phyloP scores from a whole-genome alignment of 1,140 invertebrate genomes.

The Campoletis sonorensis region DNA sequence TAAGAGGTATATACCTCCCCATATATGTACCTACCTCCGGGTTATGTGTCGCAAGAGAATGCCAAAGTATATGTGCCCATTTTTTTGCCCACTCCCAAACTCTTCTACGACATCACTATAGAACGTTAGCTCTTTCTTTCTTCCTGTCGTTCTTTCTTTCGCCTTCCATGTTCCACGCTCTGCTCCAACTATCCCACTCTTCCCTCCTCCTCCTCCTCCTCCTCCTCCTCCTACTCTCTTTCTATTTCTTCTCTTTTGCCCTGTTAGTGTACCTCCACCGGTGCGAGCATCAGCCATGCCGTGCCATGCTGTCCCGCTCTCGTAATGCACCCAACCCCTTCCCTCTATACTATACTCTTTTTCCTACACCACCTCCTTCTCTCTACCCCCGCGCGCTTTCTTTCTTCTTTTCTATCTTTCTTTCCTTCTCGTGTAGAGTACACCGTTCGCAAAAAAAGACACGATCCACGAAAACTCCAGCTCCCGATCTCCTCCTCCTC shows the following conservation, averaged over 20 bases:
- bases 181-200: background rate
- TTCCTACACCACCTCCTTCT: too few species aligned
- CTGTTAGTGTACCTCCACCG: conserved; percentile 7
- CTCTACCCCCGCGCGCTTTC: conserved; percentile 39
- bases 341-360: too few species aligned
- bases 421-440: conserved; percentile 45
- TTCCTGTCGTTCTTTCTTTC: conserved; percentile 43
- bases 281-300: conserved; percentile 61
- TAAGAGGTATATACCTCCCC: too few species aligned
- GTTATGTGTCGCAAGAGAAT: background rate
- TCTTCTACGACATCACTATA: conserved; percentile 33
- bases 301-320: conserved; percentile 67
- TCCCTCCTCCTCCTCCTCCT: background rate
- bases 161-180: conserved; percentile 21
- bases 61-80: background rate
- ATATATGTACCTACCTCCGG: background rate
- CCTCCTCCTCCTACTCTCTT: too few species aligned
- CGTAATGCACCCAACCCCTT: conserved; percentile 62
- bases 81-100: conserved; percentile 24
- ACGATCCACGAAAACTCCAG: conserved; percentile 39
- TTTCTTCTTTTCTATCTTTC: conserved; percentile 56
- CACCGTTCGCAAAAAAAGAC: conserved; percentile 44
- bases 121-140: conserved; percentile 32
- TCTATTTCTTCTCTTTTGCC: conserved; percentile 58
- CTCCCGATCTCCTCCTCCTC: conserved; percentile 35